Percentiles rank a stretch among this genome's conserved stretches.
Evolutionary conservation across 2,113 vertebrate species (phyloP).

Genomic region (Uropsilus gracilis): DNA sequence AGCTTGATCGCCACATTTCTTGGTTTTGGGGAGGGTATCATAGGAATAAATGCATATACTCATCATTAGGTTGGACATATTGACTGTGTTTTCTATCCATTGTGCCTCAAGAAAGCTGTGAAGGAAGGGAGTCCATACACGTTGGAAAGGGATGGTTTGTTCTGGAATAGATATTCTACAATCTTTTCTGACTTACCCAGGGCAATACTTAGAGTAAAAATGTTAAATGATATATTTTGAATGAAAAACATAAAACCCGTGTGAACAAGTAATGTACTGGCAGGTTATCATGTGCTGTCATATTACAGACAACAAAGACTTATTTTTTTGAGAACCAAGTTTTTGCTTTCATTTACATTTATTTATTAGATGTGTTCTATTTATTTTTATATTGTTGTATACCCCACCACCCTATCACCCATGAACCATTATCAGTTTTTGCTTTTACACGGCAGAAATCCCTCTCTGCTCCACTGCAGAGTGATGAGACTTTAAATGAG

Average conservation of each 20-base stretch:
- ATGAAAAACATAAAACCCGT: neutral
- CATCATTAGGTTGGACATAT: neutral
- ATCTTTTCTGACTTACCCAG: neutral
- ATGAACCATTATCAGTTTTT: too few relatives aligned
- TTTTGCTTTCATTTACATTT: neutral
- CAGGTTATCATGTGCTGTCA: neutral
- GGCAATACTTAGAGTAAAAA: neutral
- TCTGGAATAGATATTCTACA: neutral
- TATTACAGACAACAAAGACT: neutral
- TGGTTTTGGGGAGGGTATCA: too few relatives aligned
- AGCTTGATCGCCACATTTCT: neutral
- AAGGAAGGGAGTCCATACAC: neutral
- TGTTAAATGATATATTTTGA: neutral
- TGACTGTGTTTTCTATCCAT: neutral
- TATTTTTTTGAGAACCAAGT: neutral
- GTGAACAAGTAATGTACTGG: neutral
- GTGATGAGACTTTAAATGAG: neutral
- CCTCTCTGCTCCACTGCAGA: neutral
- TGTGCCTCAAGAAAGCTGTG: neutral
- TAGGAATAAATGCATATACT: rapidly evolving
- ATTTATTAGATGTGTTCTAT: too few relatives aligned
- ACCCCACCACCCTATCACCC: too few relatives aligned
- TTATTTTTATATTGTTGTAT: too few relatives aligned
- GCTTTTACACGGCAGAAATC: too few relatives aligned
- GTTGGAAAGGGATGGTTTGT: neutral